These are phyloP conservation scores for Zophobas morio DNA, from an alignment of 1,140 invertebrate genomes.

Conservation along the genomic window DNA sequence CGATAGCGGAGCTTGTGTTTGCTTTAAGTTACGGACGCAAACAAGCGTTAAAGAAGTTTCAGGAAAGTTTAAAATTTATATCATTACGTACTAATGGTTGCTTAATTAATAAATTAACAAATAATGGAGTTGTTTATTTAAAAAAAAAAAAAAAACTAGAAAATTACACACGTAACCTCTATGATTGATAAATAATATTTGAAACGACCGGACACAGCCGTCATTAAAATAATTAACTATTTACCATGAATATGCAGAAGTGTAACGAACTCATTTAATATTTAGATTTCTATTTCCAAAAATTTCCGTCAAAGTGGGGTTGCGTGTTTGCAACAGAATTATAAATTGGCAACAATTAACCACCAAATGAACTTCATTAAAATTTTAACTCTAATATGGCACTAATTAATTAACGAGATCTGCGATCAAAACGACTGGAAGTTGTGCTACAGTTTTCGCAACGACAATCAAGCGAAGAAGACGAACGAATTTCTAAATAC, in stretches of 20 bases:
- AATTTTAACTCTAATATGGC: slow-evolving; percentile 31
- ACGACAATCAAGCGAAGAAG: too few relatives aligned
- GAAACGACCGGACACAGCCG: neutral
- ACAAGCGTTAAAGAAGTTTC: neutral
- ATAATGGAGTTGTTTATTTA: neutral
- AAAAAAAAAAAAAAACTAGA: neutral
- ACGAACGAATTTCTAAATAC: too few relatives aligned
- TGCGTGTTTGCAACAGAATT: slow-evolving; percentile 40
- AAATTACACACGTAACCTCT: too few relatives aligned
- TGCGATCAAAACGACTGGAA: neutral
- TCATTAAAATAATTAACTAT: neutral
- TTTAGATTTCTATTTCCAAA: slow-evolving; percentile 23
- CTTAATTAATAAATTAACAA: neutral
- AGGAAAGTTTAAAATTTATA: neutral
- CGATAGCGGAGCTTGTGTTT: too few relatives aligned
- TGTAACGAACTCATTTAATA: slow-evolving; percentile 11
- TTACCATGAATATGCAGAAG: neutral
- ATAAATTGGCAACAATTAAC: slow-evolving; percentile 32
- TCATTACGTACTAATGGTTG: too few relatives aligned
- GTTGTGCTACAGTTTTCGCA: neutral
- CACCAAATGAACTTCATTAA: slow-evolving; percentile 23
- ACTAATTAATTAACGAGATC: slow-evolving; percentile 27
- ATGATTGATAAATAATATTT: neutral
- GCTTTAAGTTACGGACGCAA: too few relatives aligned
- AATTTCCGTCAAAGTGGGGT: slow-evolving; percentile 12